Conservation (phyloP, 2,888 invertebrate genomes). For the Callosobruchus maculatus region DNA sequence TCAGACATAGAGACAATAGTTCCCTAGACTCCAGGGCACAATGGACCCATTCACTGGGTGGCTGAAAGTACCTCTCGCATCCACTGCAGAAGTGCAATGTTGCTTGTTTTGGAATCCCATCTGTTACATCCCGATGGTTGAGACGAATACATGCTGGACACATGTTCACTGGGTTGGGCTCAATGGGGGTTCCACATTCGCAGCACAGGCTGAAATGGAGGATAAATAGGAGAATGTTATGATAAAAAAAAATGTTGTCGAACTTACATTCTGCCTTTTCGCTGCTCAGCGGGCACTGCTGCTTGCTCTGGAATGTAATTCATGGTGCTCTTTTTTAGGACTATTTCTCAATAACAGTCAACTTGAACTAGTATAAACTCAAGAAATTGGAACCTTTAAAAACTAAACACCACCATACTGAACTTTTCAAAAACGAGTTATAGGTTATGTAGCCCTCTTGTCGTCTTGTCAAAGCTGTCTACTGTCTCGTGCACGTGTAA, state of each 20-base stretch:
- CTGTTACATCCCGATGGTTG: constrained; percentile 90
- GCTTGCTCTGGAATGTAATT: neutral
- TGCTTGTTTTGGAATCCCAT: constrained; percentile 92
- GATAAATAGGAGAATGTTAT: no score
- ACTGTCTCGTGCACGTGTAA: no score
- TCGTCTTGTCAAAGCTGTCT: no score
- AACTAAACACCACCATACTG: no score
- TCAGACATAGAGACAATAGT: constrained; percentile 84
- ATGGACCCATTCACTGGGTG: constrained; percentile 83
- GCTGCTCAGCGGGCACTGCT: neutral
- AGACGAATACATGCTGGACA: constrained; percentile 87
- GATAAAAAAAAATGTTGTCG: neutral
- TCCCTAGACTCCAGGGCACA: constrained; percentile 88
- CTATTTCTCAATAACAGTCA: no score
- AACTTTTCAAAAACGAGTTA: no score
- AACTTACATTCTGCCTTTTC: neutral
- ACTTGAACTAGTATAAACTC: no score
- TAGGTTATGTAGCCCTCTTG: no score
- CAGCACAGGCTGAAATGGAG: constrained; percentile 72
- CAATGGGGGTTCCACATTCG: constrained; percentile 87
- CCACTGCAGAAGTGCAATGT: constrained; percentile 86
- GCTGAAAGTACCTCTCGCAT: constrained; percentile 93
- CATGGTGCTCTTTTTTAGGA: neutral
- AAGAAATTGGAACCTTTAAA: no score
- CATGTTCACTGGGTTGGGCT: constrained; percentile 96